Evolutionary conservation across 2,888 invertebrate species (phyloP).

Genomic region (Ditula angustiorana): DNA sequence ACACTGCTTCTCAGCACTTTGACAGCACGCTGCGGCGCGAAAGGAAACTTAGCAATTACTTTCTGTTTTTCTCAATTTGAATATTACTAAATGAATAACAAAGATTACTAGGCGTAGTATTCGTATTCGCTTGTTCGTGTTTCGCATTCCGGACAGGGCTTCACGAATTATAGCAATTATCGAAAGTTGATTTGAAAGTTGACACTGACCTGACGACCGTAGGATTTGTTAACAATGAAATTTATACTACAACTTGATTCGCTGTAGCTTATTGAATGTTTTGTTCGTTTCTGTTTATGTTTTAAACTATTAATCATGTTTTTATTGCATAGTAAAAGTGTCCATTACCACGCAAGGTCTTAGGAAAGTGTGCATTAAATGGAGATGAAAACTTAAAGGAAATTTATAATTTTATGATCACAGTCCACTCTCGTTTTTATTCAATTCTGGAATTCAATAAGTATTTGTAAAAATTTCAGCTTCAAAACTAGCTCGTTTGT

Average conservation of each 20-base stretch:
- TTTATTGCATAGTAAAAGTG: not conserved
- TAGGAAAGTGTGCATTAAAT: too few species aligned
- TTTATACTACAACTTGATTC: slow-evolving; percentile 25
- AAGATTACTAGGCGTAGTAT: slow-evolving; percentile 1
- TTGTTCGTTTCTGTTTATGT: not conserved
- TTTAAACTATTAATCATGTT: not conserved
- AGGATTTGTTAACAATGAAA: slow-evolving; percentile 35
- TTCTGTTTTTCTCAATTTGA: not conserved
- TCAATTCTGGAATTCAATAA: too few species aligned
- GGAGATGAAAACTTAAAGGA: too few species aligned
- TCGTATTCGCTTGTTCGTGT: slow-evolving; percentile 3
- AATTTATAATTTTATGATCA: too few species aligned
- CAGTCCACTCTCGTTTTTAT: too few species aligned
- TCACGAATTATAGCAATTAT: slow-evolving; percentile 33
- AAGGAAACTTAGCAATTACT: not conserved
- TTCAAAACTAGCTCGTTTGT: too few species aligned
- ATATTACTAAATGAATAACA: not conserved
- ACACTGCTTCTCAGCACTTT: too few species aligned
- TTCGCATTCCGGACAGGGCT: slow-evolving; percentile 16
- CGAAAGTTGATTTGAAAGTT: slow-evolving; percentile 40
- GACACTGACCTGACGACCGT: slow-evolving; percentile 33
- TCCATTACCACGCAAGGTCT: not conserved
- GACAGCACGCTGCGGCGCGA: too few species aligned
- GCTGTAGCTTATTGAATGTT: not conserved
- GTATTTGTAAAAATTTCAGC: too few species aligned